These are phyloP conservation scores for Montipora capitata DNA, from an alignment of 92 coral and sea anemone genomes.

Conservation along the genomic window DNA sequence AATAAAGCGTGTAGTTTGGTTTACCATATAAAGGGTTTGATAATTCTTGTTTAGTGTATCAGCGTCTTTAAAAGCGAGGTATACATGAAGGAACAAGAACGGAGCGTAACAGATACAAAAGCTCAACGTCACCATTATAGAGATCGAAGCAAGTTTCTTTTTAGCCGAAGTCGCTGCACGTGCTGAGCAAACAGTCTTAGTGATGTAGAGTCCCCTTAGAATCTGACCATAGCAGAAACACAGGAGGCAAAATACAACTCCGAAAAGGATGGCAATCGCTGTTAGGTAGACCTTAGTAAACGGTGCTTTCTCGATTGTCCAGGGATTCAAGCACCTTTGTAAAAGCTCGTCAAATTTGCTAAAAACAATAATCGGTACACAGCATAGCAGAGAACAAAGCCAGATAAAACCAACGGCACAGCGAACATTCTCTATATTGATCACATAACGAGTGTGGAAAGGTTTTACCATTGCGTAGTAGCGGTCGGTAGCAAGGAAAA, in stretches of 20 bases:
- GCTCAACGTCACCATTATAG: background rate
- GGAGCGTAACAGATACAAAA: conserved; percentile 8
- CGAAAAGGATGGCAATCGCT: background rate
- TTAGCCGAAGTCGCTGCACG: background rate
- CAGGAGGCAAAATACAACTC: background rate
- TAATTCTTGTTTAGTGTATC: background rate
- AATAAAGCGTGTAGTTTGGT: background rate
- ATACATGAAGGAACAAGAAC: background rate
- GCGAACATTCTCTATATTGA: background rate
- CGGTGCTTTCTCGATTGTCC: conserved; percentile 2
- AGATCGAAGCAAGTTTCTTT: background rate
- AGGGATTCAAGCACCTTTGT: background rate
- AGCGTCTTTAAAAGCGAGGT: background rate
- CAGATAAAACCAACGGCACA: background rate
- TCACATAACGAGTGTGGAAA: background rate
- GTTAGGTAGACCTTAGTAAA: background rate
- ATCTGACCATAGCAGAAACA: conserved; percentile 6
- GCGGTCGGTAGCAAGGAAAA: conserved; percentile 14
- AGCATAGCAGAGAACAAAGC: background rate
- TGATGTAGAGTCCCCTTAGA: conserved; percentile 5
- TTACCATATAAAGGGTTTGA: background rate
- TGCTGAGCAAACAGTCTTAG: background rate
- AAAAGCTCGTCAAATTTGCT: background rate
- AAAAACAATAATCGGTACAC: background rate
- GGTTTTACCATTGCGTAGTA: background rate